phyloP scores from a whole-genome alignment of 2,797 vertebrate species.

The Pachyuromys duprasi region DNA sequence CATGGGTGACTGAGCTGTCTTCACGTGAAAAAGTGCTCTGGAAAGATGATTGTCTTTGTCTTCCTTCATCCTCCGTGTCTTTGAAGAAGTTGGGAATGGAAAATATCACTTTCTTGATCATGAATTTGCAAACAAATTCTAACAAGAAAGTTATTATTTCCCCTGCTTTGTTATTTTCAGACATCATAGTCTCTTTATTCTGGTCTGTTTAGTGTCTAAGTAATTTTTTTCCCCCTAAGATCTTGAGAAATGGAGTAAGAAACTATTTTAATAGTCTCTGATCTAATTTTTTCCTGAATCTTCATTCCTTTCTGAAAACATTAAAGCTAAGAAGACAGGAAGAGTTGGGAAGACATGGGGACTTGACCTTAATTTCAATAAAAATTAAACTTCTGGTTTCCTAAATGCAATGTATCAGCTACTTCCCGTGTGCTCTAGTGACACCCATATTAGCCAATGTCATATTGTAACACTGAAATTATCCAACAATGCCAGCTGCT shows the following conservation, averaged over 20 bases:
- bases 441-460: not conserved
- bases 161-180: slow-evolving; percentile 36
- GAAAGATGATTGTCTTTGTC: slow-evolving; percentile 27
- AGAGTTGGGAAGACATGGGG: not conserved
- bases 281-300: slow-evolving; percentile 34
- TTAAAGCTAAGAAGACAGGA: slow-evolving; percentile 37
- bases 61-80: not conserved
- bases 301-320: slow-evolving; percentile 55
- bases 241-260: slow-evolving; percentile 59
- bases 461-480: slow-evolving; percentile 18
- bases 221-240: not conserved
- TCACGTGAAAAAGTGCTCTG: not conserved
- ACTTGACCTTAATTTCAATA: slow-evolving; percentile 34
- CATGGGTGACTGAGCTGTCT: not conserved
- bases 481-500: slow-evolving; percentile 43
- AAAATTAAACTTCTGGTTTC: slow-evolving; percentile 49
- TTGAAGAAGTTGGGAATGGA: slow-evolving; percentile 36
- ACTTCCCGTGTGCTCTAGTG: not conserved
- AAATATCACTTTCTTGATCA: slow-evolving; percentile 51
- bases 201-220: not conserved
- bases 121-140: slow-evolving; percentile 38
- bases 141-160: slow-evolving; percentile 40
- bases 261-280: slow-evolving; percentile 31
- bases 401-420: not conserved
- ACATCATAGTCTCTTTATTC: slow-evolving; percentile 26